Evolutionary conservation across 2,888 invertebrate genomes (phyloP).

Genomic region (Frankliniella intonsa): DNA sequence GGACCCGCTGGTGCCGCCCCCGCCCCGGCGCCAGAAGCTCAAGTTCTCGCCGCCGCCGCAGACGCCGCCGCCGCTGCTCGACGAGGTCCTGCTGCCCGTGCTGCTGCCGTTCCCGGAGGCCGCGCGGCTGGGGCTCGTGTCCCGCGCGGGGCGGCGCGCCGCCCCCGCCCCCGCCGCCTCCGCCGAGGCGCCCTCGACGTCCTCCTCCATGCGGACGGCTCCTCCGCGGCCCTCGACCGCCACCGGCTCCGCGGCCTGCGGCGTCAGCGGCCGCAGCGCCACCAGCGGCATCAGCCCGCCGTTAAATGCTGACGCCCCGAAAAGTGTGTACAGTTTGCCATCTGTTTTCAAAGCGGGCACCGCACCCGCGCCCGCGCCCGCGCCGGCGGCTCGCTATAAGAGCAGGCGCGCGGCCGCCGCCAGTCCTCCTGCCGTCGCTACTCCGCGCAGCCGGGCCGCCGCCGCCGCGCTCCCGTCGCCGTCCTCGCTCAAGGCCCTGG

Average conservation of each 20-base stretch:
- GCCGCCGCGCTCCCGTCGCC: constrained; percentile 6
- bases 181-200: background rate
- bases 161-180: background rate
- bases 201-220: background rate
- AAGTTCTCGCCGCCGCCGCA: constrained; percentile 22
- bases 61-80: background rate
- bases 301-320: constrained; percentile 4
- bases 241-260: background rate
- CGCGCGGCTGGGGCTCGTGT: constrained; percentile 3
- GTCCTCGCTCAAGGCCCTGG: background rate
- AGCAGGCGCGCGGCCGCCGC: constrained; percentile 34
- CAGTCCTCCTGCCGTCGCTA: background rate
- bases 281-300: background rate
- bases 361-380: background rate
- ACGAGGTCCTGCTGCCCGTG: background rate
- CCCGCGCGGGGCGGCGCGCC: background rate
- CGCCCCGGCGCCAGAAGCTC: background rate
- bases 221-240: background rate
- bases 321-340: constrained; percentile 20
- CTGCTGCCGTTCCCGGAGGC: constrained; percentile 14
- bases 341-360: constrained; percentile 14
- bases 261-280: constrained; percentile 2
- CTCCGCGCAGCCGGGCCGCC: constrained; percentile 34
- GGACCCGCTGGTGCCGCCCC: constrained; percentile 23
- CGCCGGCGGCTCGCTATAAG: constrained; percentile 39